Conservation (phyloP, 2,113 vertebrate genomes). For the Pycnonotus jocosus region DNA sequence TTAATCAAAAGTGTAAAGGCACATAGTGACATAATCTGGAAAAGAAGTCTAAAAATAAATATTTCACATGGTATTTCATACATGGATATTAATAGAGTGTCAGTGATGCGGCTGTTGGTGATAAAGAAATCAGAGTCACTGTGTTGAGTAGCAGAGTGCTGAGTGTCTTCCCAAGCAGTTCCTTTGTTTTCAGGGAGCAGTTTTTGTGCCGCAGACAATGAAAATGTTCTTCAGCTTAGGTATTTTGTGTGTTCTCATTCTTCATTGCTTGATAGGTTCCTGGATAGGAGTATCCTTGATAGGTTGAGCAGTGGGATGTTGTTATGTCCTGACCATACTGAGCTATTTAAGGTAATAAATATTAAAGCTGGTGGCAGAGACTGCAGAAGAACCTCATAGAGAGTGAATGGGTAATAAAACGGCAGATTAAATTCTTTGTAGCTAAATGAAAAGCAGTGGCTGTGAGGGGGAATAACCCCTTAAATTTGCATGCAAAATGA, state of each 20-base stretch:
- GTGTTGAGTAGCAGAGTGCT: neutral
- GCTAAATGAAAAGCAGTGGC: neutral
- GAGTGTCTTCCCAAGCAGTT: neutral
- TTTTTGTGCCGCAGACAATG: neutral
- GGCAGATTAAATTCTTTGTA: neutral
- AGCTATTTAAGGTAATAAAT: neutral
- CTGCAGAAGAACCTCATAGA: neutral
- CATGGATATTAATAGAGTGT: neutral
- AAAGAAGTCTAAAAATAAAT: neutral
- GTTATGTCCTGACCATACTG: neutral
- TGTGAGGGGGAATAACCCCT: neutral
- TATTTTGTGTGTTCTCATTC: neutral
- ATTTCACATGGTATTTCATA: neutral
- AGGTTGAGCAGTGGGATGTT: neutral
- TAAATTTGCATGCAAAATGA: neutral
- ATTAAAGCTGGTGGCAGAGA: neutral
- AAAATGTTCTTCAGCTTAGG: neutral
- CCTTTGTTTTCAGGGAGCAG: neutral
- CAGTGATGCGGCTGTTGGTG: neutral
- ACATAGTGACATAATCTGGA: neutral
- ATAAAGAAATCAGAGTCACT: neutral
- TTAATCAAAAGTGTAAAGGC: neutral
- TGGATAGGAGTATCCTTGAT: too few species aligned
- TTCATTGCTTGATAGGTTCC: neutral
- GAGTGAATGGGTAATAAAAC: neutral